These are phyloP conservation scores for Melitaea athalia DNA, from an alignment of 2,888 invertebrate genomes.

Conservation along the genomic window DNA sequence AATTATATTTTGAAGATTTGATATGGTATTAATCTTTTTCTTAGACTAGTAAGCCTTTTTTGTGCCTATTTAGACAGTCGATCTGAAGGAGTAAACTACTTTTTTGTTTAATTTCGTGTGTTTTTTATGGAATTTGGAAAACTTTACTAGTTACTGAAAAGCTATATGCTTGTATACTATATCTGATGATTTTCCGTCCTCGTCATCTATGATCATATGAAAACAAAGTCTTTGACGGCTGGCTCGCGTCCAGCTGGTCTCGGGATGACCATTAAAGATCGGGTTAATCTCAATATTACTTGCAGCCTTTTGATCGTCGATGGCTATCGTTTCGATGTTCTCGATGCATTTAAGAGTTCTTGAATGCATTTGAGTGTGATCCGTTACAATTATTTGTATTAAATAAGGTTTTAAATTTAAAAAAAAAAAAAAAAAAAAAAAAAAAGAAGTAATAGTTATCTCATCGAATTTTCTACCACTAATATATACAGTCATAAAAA, in stretches of 20 bases:
- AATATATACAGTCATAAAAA: no score
- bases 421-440: no score
- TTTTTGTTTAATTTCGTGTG: no score
- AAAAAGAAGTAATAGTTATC: no score
- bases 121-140: no score
- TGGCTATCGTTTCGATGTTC: slow-evolving; percentile 15
- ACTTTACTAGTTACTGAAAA: no score
- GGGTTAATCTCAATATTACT: slow-evolving; percentile 28
- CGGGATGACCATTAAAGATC: slow-evolving; percentile 35
- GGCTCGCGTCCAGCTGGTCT: slow-evolving; percentile 40
- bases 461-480: no score
- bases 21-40: no score
- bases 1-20: no score
- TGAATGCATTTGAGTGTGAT: slow-evolving; percentile 25
- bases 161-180: background rate
- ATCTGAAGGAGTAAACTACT: no score
- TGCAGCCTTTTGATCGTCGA: slow-evolving; percentile 27
- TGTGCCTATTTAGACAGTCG: no score
- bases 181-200: background rate
- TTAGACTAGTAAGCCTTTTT: no score
- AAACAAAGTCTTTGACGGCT: slow-evolving; percentile 27
- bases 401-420: background rate
- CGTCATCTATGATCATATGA: slow-evolving; percentile 21
- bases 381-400: background rate
- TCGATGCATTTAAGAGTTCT: slow-evolving; percentile 26